Base-by-base conservation (phyloP, 1,140 invertebrate species). In the Rhysida immarginata region DNA sequence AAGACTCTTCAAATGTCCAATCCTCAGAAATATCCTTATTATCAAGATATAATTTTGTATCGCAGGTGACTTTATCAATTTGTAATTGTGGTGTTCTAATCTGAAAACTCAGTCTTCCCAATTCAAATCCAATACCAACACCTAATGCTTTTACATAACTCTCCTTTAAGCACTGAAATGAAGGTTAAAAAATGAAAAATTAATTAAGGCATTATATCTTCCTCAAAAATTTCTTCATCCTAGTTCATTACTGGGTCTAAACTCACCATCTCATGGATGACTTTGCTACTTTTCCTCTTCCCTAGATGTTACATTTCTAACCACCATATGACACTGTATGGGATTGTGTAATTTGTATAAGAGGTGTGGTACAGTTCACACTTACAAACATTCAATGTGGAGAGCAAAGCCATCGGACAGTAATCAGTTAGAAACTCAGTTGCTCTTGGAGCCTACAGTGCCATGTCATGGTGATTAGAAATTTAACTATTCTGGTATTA, bases 111-210 rank as follows among this genome's bases (percentile, higher is more conserved):
- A 96, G 77, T 58, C 81, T 74, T 59, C 77, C 69, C 21, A 96
- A 73, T 63, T 87, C 79, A 60, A 85, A 74, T 0, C 80, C 82
- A 43, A 97, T 81, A 24, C 93, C 93, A 18, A 83, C 72, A 21
- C 92, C 91, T 46, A 84, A 75, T 56, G 91, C 90, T 74, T 96
- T 97, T 0, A 92, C 83, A 68, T 91, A 92, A 68, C 87, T 87
- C 68, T 97, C 94, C 74, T 97, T 96, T n/a, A 96, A 72, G 60
- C 85, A 84, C 55, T 56, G 54, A 69, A 65, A 57, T 25, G 14
- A 52, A 44, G 24, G 55, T 51, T 50, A 35, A 29, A 20, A 21
- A 50, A 16, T 53, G 53, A 24, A 1, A 41, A 11, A 2, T 24
- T n/a, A 42, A 43, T 42, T 1, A 27, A 8, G 14, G 0, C n/a